These are phyloP conservation scores for Pocota personata DNA, from an alignment of 2,888 invertebrate species.

Conservation along the genomic window DNA sequence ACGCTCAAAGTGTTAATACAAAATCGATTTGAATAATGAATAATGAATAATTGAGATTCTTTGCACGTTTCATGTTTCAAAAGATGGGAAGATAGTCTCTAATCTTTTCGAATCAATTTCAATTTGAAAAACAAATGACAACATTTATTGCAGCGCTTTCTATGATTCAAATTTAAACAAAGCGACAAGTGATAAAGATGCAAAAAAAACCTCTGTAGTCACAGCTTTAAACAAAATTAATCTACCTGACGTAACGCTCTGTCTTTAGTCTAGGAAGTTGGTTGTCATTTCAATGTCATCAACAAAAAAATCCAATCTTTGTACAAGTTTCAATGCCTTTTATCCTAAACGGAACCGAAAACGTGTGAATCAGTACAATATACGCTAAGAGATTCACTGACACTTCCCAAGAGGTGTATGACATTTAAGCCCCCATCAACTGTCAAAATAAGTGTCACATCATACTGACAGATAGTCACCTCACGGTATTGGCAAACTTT, in stretches of 20 bases:
- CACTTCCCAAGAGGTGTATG: neutral
- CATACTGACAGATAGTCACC: neutral
- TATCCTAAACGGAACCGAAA: neutral
- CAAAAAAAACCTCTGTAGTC: neutral
- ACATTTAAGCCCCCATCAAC: neutral
- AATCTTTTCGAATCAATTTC: neutral
- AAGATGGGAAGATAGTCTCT: neutral
- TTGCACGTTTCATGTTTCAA: neutral
- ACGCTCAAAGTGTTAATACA: neutral
- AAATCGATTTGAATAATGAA: neutral
- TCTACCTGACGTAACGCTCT: too few relatives aligned
- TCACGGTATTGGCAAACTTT: neutral
- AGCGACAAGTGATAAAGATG: neutral
- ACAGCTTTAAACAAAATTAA: neutral
- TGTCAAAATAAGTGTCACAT: conserved; percentile 37
- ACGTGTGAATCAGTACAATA: neutral
- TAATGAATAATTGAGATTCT: neutral
- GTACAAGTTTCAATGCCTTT: too few relatives aligned
- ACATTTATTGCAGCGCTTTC: neutral
- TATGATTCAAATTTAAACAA: too few relatives aligned
- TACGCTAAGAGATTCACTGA: too few relatives aligned
- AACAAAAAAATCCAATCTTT: too few relatives aligned
- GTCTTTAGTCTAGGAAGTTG: too few relatives aligned
- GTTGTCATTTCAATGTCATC: too few relatives aligned
- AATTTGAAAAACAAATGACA: neutral